Percentiles rank a stretch among this genome's conserved stretches.
These are phyloP conservation scores for Nymphalis c-album DNA, from an alignment of 2,888 invertebrate species.

Conservation along the genomic window DNA sequence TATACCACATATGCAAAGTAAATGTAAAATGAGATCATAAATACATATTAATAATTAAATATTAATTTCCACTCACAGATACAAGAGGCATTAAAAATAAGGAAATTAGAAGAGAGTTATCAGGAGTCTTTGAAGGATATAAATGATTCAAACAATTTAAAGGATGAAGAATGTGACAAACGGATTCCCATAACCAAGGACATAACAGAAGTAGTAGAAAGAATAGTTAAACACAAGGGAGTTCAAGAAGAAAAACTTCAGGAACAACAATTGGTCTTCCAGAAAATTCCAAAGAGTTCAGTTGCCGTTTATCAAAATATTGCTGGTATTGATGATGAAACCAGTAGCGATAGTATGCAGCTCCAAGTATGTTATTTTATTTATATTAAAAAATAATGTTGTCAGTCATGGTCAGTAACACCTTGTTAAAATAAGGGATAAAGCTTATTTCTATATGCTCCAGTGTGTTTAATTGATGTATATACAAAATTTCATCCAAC, in stretches of 20 bases:
- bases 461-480: too few species aligned
- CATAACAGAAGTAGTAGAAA: slow-evolving; percentile 80
- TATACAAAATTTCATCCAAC: too few species aligned
- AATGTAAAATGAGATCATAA: neutral
- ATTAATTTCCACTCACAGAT: slow-evolving; percentile 52
- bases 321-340: slow-evolving; percentile 54
- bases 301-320: slow-evolving; percentile 86
- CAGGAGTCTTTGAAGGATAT: slow-evolving; percentile 61
- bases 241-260: slow-evolving; percentile 44
- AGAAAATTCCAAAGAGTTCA: slow-evolving; percentile 81
- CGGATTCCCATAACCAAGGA: slow-evolving; percentile 76
- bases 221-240: slow-evolving; percentile 65
- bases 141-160: slow-evolving; percentile 41
- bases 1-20: neutral
- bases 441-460: too few species aligned
- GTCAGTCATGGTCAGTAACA: neutral
- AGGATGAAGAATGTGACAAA: slow-evolving; percentile 51
- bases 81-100: slow-evolving; percentile 73
- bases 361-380: slow-evolving; percentile 74
- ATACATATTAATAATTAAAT: neutral
- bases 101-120: slow-evolving; percentile 72
- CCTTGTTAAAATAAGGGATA: too few species aligned
- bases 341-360: slow-evolving; percentile 76
- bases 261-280: slow-evolving; percentile 62
- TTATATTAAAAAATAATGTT: slow-evolving; percentile 2